Base-by-base conservation (phyloP, 2,113 vertebrate species). In the Clarias gariepinus region DNA sequence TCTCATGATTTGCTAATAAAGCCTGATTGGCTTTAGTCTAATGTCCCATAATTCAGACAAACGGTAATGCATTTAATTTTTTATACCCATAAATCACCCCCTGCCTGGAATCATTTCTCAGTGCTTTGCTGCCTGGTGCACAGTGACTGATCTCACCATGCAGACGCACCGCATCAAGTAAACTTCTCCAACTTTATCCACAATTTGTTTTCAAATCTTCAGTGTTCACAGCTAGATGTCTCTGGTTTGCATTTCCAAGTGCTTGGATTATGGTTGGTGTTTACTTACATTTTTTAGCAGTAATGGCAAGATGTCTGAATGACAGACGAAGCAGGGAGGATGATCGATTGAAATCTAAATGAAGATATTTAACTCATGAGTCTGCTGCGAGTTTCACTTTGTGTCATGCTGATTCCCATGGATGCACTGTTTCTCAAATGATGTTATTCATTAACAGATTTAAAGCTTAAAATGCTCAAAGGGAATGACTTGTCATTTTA, bases 211-310 rank as follows among this genome's bases (percentile, higher is more conserved):
- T 57, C 53, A 60, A 36, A 55, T 79, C 36, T 25, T n/a, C 41
- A 76, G 3, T 2, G 12, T n/a, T 83, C 68, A 71, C 74, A 80
- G 63, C 47, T 16, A 53, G 25, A 10, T 6, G 30, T 36, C 3
- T 36, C 66, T 55, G n/a, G 53, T 25, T 83, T 73, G 52, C 12
- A 55, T 55, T 16, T 55, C 58, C 30, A 73, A 53, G 30, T 60
- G 57, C 66, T 28, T 21, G 15, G 16, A n/a, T 63, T 84, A 61
- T 3, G 25, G 25, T 66, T 19, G 4, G 23, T 15, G 73, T 68
- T 60, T 88, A 81, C 81, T 90, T 84, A 55, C 52, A 80, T 60
- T 79, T 47, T 73, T 88, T 61, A 77, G 57, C 81, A 68, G 53
- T 13, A 25, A 57, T 21, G 18, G 19, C 69, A 36, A n/a, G 36